Evolutionary conservation across 1,140 invertebrate genomes (phyloP).

Genomic region (Hylaeus anthracinus): DNA sequence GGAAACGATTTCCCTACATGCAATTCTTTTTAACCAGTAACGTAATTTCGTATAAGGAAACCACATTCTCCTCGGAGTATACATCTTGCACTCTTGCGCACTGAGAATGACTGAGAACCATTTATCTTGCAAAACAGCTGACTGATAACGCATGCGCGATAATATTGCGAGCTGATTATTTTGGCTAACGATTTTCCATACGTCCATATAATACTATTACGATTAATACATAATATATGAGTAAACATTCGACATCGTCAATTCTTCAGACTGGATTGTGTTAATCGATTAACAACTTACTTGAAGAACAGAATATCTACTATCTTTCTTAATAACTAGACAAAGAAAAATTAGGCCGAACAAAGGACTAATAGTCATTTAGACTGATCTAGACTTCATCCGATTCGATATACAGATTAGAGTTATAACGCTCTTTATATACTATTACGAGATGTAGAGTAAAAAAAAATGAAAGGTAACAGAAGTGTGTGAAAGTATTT

Average conservation of each 20-base stretch:
- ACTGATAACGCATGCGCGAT: slow-evolving; percentile 9
- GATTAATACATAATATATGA: background rate
- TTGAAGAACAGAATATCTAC: too few relatives aligned
- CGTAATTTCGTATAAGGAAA: background rate
- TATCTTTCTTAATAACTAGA: too few relatives aligned
- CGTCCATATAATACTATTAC: background rate
- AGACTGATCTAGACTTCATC: too few relatives aligned
- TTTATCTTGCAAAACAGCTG: slow-evolving; percentile 4
- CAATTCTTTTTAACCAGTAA: background rate
- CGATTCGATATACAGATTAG: too few relatives aligned
- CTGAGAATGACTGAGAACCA: background rate
- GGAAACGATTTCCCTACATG: too few relatives aligned
- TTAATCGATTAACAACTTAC: too few relatives aligned
- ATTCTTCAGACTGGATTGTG: background rate
- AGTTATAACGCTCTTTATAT: too few relatives aligned
- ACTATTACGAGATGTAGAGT: background rate
- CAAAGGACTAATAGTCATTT: too few relatives aligned
- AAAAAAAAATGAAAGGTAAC: slow-evolving; percentile 5
- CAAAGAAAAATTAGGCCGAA: too few relatives aligned
- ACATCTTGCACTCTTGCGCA: background rate
- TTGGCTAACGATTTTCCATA: background rate
- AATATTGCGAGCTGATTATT: background rate
- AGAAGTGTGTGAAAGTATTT: slow-evolving; percentile 13
- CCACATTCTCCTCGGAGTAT: background rate
- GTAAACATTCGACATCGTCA: background rate